These are phyloP conservation scores for Operophtera brumata DNA, from an alignment of 2,888 invertebrate genomes.

Conservation along the genomic window DNA sequence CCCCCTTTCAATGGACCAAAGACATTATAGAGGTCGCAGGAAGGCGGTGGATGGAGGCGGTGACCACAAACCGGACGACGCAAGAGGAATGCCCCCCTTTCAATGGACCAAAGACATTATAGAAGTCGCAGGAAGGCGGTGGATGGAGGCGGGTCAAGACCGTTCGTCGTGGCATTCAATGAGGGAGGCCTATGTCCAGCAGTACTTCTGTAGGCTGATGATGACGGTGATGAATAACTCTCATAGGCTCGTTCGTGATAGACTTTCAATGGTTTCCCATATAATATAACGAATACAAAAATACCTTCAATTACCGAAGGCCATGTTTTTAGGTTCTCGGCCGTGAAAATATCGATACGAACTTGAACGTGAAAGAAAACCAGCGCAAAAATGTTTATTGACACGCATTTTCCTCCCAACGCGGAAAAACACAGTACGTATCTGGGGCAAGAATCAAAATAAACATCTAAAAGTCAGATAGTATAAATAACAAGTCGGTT, in stretches of 20 bases:
- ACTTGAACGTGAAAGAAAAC: constrained; percentile 29
- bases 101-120: no score
- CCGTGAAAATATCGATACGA: constrained; percentile 26
- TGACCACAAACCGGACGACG: no score
- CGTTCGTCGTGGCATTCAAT: no score
- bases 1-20: no score
- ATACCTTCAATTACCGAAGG: background rate
- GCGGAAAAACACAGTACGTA: constrained; percentile 21
- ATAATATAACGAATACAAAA: constrained; percentile 1
- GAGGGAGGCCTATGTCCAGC: no score
- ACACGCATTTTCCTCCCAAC: constrained; percentile 19
- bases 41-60: no score
- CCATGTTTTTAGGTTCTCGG: constrained; percentile 8
- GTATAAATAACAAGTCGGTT: constrained; percentile 5
- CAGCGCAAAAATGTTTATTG: constrained; percentile 22
- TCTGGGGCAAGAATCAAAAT: constrained; percentile 27
- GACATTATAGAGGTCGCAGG: no score
- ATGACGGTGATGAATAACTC: no score
- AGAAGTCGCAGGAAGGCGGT: no score
- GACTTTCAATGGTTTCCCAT: background rate
- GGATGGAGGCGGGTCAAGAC: no score
- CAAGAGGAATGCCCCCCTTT: no score
- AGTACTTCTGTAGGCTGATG: no score
- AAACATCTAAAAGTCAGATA: constrained; percentile 11
- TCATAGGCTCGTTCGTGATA: constrained; percentile 5